These are phyloP conservation scores for Gadopsis marmoratus DNA, from an alignment of 2,797 vertebrate genomes.

Conservation along the genomic window DNA sequence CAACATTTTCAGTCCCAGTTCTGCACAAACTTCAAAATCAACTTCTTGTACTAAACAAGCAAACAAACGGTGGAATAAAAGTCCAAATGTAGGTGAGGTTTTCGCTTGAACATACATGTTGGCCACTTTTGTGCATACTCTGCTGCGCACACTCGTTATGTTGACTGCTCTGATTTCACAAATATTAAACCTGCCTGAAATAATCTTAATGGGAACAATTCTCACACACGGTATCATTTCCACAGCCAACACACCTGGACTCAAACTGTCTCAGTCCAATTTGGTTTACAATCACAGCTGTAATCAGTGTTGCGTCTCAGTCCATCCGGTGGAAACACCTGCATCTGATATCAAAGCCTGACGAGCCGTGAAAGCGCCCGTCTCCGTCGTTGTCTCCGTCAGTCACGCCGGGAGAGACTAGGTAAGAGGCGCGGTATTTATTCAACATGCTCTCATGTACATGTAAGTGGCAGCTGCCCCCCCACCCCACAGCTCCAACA, in stretches of 20 bases:
- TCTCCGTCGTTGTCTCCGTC: neutral
- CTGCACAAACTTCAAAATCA: neutral
- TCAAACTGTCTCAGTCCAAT: neutral
- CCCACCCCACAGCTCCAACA: neutral
- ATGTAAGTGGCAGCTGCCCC: slow-evolving; percentile 52
- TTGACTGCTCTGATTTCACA: too few species aligned
- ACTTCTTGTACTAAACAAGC: neutral
- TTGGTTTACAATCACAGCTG: neutral
- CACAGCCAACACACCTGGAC: neutral
- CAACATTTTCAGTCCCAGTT: too few species aligned
- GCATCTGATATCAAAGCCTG: neutral
- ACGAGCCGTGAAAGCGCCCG: neutral
- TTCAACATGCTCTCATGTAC: slow-evolving; percentile 71
- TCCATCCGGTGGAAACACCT: neutral
- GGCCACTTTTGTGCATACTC: neutral
- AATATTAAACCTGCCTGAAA: neutral
- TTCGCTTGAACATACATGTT: too few species aligned
- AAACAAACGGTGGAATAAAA: neutral
- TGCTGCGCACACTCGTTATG: neutral
- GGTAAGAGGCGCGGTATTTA: slow-evolving; percentile 60
- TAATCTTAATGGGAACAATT: neutral
- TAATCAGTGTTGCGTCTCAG: neutral
- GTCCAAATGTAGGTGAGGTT: neutral
- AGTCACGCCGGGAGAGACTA: neutral
- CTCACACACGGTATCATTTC: neutral